Evolutionary conservation across 2,113 vertebrate genomes (phyloP).

Genomic region (Charadrius vociferus): DNA sequence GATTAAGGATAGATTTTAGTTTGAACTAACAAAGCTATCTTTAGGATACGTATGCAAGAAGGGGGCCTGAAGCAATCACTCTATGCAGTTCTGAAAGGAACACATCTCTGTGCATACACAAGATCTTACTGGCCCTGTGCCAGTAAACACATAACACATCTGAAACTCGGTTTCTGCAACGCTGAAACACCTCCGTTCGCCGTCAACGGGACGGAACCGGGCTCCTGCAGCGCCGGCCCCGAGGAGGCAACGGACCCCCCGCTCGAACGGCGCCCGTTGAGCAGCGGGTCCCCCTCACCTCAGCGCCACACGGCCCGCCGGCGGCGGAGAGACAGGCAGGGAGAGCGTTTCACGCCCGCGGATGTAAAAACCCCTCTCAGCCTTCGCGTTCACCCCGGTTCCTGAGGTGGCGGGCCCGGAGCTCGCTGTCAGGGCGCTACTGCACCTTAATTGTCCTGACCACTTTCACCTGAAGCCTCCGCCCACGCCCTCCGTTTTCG

Average conservation of each 20-base stretch:
- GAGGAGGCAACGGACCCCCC: background rate
- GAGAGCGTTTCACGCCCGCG: accelerated
- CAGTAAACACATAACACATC: accelerated
- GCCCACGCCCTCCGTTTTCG: accelerated
- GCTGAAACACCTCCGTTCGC: accelerated
- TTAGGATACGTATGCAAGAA: accelerated
- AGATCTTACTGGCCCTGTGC: accelerated
- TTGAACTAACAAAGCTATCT: background rate
- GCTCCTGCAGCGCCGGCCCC: too few relatives aligned
- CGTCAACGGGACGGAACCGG: accelerated
- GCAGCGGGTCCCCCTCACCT: accelerated
- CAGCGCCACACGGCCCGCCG: too few relatives aligned
- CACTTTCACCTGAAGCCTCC: background rate
- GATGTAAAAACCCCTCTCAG: accelerated
- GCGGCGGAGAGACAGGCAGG: accelerated
- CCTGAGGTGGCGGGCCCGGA: accelerated
- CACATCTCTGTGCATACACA: accelerated
- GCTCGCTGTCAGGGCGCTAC: accelerated
- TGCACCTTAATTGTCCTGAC: accelerated
- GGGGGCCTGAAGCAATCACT: background rate
- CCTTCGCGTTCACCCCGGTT: accelerated
- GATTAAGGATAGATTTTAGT: accelerated
- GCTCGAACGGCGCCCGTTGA: background rate
- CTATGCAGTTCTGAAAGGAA: accelerated
- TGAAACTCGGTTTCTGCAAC: accelerated